Percentiles rank a stretch among this genome's conserved stretches.
These are phyloP conservation scores for Pteria penguin DNA, from an alignment of 2,888 invertebrate genomes.

Conservation along the genomic window DNA sequence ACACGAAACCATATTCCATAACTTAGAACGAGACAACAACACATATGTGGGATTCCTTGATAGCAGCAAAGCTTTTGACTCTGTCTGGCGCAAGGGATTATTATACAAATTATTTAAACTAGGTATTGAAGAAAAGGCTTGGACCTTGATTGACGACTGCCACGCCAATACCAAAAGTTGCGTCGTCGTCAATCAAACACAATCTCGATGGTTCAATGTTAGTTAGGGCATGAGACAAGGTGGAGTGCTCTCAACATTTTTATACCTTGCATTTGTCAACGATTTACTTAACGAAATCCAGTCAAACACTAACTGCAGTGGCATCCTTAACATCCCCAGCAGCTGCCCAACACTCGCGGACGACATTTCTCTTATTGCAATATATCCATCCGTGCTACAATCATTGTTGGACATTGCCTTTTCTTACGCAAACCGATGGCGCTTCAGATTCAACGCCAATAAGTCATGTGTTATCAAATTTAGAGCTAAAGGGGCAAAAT, in stretches of 20 bases:
- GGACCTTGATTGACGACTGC: constrained; percentile 1
- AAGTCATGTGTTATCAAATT: background rate
- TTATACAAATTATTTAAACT: constrained; percentile 6
- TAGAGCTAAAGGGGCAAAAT: background rate
- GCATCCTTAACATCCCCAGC: constrained; percentile 2
- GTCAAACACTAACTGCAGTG: background rate
- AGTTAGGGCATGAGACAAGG: constrained; percentile 22
- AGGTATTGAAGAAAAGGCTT: background rate
- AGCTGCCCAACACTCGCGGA: too few relatives aligned
- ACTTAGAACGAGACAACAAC: constrained; percentile 12
- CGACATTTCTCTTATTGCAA: background rate
- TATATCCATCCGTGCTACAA: background rate
- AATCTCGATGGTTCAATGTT: constrained; percentile 15
- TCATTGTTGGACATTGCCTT: background rate
- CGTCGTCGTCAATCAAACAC: constrained; percentile 19
- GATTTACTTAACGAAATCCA: constrained; percentile 1
- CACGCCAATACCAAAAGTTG: constrained; percentile 1
- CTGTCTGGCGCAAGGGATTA: constrained; percentile 8
- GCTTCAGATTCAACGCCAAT: background rate
- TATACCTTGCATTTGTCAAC: constrained; percentile 23
- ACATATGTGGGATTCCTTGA: constrained; percentile 15
- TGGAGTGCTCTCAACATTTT: too few relatives aligned
- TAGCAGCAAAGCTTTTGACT: constrained; percentile 13
- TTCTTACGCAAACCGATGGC: background rate
- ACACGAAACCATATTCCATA: constrained; percentile 20